phyloP scores from a whole-genome alignment of 1,140 invertebrate species.

The Sinonovacula constricta region DNA sequence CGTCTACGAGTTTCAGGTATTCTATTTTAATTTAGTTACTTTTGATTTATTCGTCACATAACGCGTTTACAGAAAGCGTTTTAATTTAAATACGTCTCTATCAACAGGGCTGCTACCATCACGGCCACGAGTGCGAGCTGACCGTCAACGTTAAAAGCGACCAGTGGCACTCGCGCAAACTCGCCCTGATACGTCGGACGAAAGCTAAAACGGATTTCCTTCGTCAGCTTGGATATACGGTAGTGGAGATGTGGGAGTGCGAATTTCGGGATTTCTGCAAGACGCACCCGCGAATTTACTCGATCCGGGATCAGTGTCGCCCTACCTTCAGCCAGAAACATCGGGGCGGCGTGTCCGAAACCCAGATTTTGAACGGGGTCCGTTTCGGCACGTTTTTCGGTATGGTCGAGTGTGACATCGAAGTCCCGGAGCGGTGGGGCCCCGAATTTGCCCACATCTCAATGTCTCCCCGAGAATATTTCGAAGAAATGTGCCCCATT shows the following conservation, averaged over 20 bases:
- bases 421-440: conserved; percentile 33
- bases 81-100: too few species aligned
- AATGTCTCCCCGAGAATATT: conserved; percentile 28
- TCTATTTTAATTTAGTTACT: too few species aligned
- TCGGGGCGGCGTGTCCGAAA: neutral
- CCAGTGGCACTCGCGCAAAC: neutral
- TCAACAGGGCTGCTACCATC: conserved; percentile 54
- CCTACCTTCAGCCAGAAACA: conserved; percentile 19
- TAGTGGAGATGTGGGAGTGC: conserved; percentile 47
- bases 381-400: conserved; percentile 28
- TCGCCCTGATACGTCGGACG: neutral
- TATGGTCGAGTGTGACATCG: conserved; percentile 47
- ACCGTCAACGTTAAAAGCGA: conserved; percentile 2
- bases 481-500: conserved; percentile 55
- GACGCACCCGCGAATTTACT: conserved; percentile 14
- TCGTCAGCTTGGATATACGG: conserved; percentile 9
- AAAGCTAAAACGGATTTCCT: conserved; percentile 14
- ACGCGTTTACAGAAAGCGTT: too few species aligned
- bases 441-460: conserved; percentile 7
- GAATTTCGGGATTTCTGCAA: conserved; percentile 18
- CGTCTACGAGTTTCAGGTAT: too few species aligned
- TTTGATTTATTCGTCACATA: too few species aligned
- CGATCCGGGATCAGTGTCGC: conserved; percentile 12
- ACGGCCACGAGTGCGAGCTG: conserved; percentile 44
- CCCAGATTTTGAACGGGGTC: conserved; percentile 8